Evolutionary conservation across 2,888 invertebrate genomes (phyloP), one percentile per base, ranked within the genome.

Genomic region (Callyntrura guangdongensis): DNA sequence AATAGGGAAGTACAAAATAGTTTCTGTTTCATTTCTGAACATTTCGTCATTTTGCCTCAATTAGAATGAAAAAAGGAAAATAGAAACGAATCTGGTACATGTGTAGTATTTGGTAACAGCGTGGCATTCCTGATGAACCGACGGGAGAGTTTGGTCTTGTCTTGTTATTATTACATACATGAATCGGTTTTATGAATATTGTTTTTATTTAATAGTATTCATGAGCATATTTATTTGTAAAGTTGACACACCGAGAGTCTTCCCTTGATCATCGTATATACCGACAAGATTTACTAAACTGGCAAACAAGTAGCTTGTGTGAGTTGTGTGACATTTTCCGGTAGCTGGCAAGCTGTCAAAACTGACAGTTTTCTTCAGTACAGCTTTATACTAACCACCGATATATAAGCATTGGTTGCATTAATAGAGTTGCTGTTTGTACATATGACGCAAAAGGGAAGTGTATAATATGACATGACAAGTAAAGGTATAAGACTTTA

Each of bases 331-430:
- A 84, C 83, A 67, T 84, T 85, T 85, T 89, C 79, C 89, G 79
- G 89, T 85, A 89, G 89, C 85, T 77, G 17, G 64, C 9, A 74
- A 84, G 59, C 79, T 79, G 89, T 89, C 89, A 89, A 67, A 89
- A 85, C 36, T 89, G 89, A 85, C 84, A 84, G 82, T 56, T 88
- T 82, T 56, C 17, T 36, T 67, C 49, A 27, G n/a, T 74, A 47
- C n/a, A 12, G 22, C n/a, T n/a, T 74, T 47, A 8, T 36, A n/a
- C 14, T 53, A n/a, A 53, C 27, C 9, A 53, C 8, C 11, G 53
- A 53, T 0, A 77, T 53, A 22, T 53, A 47, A 47, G 6, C 22
- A 61, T 2, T 67, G 27, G 22, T 14, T 53, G 2, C 53, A 53
- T 53, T 11, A 53, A 53, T 53, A 59, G 4, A 17, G n/a, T 59